Percentiles rank a stretch among this genome's conserved stretches.
phyloP scores from a whole-genome alignment of 1,140 invertebrate species.

The Bactericera cockerelli region DNA sequence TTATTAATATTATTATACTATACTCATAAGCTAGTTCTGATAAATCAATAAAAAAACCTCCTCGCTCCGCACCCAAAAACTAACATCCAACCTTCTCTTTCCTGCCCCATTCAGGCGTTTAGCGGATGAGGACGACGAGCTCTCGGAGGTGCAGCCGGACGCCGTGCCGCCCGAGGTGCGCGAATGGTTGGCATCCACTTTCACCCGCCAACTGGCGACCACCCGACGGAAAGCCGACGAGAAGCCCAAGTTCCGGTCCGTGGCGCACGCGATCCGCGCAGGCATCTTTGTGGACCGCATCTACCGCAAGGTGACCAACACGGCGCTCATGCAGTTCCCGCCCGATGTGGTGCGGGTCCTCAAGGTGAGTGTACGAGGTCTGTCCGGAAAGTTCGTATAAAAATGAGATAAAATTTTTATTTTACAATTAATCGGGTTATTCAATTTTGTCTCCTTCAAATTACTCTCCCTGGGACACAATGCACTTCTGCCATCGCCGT shows the following conservation, averaged over 20 bases:
- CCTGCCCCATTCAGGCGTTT: slow-evolving; percentile 39
- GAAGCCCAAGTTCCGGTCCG: slow-evolving; percentile 78
- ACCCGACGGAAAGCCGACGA: slow-evolving; percentile 55
- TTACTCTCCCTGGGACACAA: too few species aligned
- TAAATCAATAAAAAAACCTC: too few species aligned
- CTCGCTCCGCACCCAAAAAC: too few species aligned
- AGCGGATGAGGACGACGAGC: slow-evolving; percentile 81
- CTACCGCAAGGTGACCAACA: slow-evolving; percentile 73
- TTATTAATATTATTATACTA: too few species aligned
- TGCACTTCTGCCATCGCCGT: too few species aligned
- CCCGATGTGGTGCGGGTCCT: slow-evolving; percentile 70
- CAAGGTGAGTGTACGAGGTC: slow-evolving; percentile 64
- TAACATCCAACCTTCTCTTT: neutral
- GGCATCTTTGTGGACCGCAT: slow-evolving; percentile 96
- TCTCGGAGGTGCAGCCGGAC: slow-evolving; percentile 89
- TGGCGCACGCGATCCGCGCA: slow-evolving; percentile 92
- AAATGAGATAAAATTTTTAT: too few species aligned
- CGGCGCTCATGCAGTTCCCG: slow-evolving; percentile 76
- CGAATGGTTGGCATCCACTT: slow-evolving; percentile 95
- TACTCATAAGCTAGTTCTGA: too few species aligned
- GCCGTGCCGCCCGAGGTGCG: slow-evolving; percentile 88
- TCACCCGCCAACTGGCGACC: slow-evolving; percentile 73
- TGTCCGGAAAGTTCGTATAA: too few species aligned
- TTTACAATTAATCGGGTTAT: too few species aligned
- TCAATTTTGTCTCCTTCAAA: too few species aligned